These are phyloP conservation scores for Himantopus leucocephalus DNA, from an alignment of 2,113 vertebrate genomes.

Conservation along the genomic window DNA sequence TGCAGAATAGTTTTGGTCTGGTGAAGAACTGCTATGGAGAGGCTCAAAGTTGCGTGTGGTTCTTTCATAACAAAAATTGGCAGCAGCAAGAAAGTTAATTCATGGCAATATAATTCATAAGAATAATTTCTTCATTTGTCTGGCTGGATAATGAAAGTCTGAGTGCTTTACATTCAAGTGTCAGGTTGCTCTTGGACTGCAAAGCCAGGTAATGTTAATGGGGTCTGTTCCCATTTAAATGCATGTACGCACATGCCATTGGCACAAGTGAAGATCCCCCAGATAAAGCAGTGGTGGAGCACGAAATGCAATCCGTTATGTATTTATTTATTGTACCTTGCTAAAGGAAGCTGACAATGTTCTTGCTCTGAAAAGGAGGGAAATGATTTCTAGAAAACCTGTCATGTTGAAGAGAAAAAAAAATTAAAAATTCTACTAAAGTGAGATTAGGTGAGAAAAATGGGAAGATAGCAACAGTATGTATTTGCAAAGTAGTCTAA, in stretches of 20 bases:
- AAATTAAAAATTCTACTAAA: not conserved
- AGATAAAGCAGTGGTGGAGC: not conserved
- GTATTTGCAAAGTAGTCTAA: not conserved
- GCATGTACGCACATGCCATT: fast-evolving
- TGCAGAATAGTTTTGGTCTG: not conserved
- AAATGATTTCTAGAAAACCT: not conserved
- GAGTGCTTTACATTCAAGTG: not conserved
- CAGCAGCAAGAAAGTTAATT: not conserved
- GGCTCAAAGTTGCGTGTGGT: not conserved
- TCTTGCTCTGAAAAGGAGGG: not conserved
- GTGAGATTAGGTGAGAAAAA: not conserved
- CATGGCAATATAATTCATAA: not conserved
- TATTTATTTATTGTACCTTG: not conserved
- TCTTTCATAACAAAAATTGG: not conserved
- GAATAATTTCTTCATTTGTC: not conserved
- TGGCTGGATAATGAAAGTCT: not conserved
- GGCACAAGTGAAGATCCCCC: not conserved
- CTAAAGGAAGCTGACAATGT: not conserved
- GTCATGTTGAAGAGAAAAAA: not conserved
- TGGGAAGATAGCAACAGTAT: not conserved
- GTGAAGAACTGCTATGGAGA: not conserved
- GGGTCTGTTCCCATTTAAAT: not conserved
- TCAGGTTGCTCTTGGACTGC: not conserved
- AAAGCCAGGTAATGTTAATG: not conserved
- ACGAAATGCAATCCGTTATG: fast-evolving